Evolutionary conservation across 2,113 vertebrate species (phyloP).

Genomic region (Cryptomyrus ogoouensis): DNA sequence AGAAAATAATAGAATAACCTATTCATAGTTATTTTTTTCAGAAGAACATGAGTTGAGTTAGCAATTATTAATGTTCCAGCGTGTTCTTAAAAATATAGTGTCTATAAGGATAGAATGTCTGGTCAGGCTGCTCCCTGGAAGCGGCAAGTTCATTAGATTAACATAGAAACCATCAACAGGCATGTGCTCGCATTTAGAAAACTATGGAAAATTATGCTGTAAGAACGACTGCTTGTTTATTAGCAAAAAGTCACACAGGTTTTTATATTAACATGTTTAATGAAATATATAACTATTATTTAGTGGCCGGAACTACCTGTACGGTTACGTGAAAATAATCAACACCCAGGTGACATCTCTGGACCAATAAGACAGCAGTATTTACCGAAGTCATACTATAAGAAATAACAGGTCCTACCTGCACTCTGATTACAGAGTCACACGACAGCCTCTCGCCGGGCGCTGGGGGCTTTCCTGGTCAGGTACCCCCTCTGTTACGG

Average conservation of each 20-base stretch:
- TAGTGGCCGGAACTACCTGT: not conserved
- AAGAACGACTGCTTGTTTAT: not conserved
- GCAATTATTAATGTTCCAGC: not conserved
- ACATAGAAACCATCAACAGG: not conserved
- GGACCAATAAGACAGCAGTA: not conserved
- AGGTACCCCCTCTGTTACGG: conserved; percentile 77
- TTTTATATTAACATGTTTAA: not conserved
- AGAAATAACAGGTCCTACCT: not conserved
- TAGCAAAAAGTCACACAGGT: not conserved
- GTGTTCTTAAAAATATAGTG: not conserved
- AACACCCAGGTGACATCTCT: not conserved
- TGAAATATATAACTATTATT: not conserved
- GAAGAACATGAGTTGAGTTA: not conserved
- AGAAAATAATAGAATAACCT: not conserved
- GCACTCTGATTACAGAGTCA: conserved; percentile 54
- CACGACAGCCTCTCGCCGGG: conserved; percentile 54
- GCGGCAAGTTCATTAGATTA: not conserved
- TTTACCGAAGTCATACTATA: not conserved
- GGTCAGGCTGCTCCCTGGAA: not conserved
- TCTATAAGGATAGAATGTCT: not conserved
- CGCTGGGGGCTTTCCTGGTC: conserved; percentile 65
- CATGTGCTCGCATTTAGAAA: not conserved
- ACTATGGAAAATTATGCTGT: not conserved
- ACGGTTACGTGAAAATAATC: not conserved
- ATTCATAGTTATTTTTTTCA: not conserved